Conservation (phyloP, 2,888 invertebrate genomes). For the Euplagia quadripunctaria region DNA sequence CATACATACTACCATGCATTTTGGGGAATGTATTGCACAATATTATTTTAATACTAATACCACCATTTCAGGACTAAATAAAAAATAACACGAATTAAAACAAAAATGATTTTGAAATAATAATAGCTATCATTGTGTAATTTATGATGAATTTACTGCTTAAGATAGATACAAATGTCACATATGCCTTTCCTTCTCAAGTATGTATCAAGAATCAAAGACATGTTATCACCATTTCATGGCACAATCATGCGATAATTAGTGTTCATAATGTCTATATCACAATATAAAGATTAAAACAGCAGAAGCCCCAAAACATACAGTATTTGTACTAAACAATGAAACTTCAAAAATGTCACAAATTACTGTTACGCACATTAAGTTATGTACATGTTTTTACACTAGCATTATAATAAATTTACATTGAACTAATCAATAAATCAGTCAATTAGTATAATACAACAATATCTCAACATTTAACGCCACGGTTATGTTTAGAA, state of each 20-base stretch:
- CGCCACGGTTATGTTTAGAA: constrained; percentile 33
- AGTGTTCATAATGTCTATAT: constrained; percentile 37
- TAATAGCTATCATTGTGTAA: constrained; percentile 4
- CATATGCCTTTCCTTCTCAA: constrained; percentile 10
- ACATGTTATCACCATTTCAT: constrained; percentile 52
- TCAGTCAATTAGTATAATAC: constrained; percentile 78
- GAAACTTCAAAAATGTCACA: constrained; percentile 59
- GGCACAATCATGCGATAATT: constrained; percentile 58
- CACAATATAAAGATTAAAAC: constrained; percentile 59
- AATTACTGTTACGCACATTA: constrained; percentile 60
- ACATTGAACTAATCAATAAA: constrained; percentile 71
- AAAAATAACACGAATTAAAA: constrained; percentile 13
- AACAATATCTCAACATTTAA: constrained; percentile 49
- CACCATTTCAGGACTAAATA: constrained; percentile 13
- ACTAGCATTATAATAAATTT: constrained; percentile 54
- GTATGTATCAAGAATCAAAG: constrained; percentile 14
- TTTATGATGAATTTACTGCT: constrained; percentile 18
- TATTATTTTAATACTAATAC: constrained; percentile 38
- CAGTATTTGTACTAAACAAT: constrained; percentile 67
- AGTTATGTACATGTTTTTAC: constrained; percentile 62
- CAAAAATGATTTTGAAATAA: constrained; percentile 13
- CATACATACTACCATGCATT: constrained; percentile 62
- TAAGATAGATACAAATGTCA: constrained; percentile 35
- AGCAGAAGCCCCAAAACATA: constrained; percentile 68
- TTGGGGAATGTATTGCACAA: constrained; percentile 78